Evolutionary conservation across 2,888 invertebrate genomes (phyloP), one percentile per base, ranked within the genome.

Genomic region (Gerris lacustris): DNA sequence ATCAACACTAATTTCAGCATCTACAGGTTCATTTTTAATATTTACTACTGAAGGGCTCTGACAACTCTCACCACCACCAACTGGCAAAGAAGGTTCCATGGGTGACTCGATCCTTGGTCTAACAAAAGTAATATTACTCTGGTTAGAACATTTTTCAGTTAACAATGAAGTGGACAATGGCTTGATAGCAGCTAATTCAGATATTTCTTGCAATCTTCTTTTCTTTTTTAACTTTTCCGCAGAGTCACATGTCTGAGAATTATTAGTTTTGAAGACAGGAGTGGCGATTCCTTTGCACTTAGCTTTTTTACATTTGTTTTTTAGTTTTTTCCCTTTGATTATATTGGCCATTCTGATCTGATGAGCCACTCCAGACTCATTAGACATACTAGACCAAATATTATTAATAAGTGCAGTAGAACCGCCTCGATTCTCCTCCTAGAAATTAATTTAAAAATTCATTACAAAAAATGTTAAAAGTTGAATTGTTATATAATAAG

Each of bases 361-460:
- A 67, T 71, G 63, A 6, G 66, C 44, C n/a, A 71, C 68, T 45
- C 67, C 71, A 63, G 67, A 67, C 18, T 71, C 71, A 55, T 9
- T 11, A 31, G 47, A 6, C 47, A 74, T 67, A 66, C 73, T 74
- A 6, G 74, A 72, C 81, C 81, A 15, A 77, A 77, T 68, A 47
- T 74, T 72, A 69, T 72, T 74, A 55, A 74, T 73, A 45, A 74
- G 63, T 47, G 18, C 45, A 64, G 63, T 69, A 66, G 71, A 67
- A 45, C 70, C 73, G 31, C 31, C 31, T 67, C 68, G 17, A 31
- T n/a, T 64, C 31, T 73, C 73, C 68, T 73, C 70, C 72, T 68
- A 66, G 63, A 72, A 72, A 66, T 31, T 63, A 64, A 62, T 44
- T 63, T 6, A 44, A 70, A 47, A 45, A 18, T 43, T 17, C 47